phyloP scores from a whole-genome alignment of 2,888 invertebrate species.

The Scaptomyza flava region DNA sequence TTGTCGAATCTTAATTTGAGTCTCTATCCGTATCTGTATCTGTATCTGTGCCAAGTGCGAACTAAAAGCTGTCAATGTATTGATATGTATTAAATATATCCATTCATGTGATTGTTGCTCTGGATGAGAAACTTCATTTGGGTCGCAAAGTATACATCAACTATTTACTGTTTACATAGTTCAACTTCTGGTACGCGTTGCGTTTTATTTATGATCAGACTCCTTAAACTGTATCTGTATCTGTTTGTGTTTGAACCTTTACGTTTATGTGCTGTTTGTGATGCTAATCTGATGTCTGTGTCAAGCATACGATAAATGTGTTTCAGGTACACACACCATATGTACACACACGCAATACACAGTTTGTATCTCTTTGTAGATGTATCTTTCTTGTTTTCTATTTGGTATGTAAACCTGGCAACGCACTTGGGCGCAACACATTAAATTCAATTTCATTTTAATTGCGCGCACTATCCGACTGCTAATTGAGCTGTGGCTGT shows the following conservation, averaged over 20 bases:
- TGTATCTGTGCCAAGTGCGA: conserved; percentile 11
- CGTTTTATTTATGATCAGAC: conserved; percentile 36
- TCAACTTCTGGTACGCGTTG: conserved; percentile 25
- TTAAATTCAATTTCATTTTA: conserved; percentile 77
- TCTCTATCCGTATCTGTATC: conserved; percentile 11
- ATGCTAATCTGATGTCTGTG: conserved; percentile 77
- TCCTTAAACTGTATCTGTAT: conserved; percentile 1
- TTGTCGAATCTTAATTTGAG: conserved; percentile 68
- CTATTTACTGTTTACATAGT: conserved; percentile 72
- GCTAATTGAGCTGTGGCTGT: conserved; percentile 67
- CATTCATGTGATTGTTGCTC: conserved; percentile 58
- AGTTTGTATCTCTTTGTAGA: conserved; percentile 10
- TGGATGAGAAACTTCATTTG: conserved; percentile 44
- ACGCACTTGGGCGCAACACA: conserved; percentile 68
- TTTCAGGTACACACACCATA: conserved; percentile 32
- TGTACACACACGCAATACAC: conserved; percentile 2
- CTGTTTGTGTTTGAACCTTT: conserved; percentile 53
- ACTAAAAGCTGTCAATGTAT: conserved; percentile 4
- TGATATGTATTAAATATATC: conserved; percentile 14
- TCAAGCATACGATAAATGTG: conserved; percentile 77
- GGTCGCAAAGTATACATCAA: conserved; percentile 46
- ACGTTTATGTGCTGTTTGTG: conserved; percentile 79
- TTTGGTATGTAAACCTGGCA: conserved; percentile 46
- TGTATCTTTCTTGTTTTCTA: conserved; percentile 14
- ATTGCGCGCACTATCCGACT: conserved; percentile 71